Base-by-base conservation (phyloP, 1,140 invertebrate genomes). In the Drosophila saltans region DNA sequence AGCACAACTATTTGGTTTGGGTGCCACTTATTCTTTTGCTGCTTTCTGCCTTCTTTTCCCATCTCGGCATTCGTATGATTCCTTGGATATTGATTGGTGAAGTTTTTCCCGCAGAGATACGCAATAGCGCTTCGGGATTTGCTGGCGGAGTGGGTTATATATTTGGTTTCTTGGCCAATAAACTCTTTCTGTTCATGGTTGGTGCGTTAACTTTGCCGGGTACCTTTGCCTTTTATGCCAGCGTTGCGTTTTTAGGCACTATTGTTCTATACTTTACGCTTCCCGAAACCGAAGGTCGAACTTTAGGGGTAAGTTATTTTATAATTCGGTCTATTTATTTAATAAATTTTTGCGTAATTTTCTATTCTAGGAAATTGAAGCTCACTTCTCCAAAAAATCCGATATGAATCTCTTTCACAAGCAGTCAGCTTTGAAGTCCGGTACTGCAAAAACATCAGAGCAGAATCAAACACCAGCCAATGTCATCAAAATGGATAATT, bases 71-170 rank as follows among this genome's bases (percentile, higher is more conserved):
- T 16, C 92, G 95, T 57, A 91, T 96, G 33, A 80, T 97, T 3
- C 96, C 96, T 6, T 97, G 96, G 96, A 94, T 97, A 52, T 93
- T 97, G 2, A 95, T 96, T 39, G 96, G 96, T 24, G 96, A 97
- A 91, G 95, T 96, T 65, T 96, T 94, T 79, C 94, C 94, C 16
- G 93, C 94, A 0, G 93, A 95, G 75, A 95, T 95, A 1, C 92
- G 96, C 45, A 94, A 95, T 2, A 94, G 93, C 1, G 96, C 95
- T 0, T 95, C 95, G 0, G 96, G 96, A 0, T 92, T 95, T 3
- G 94, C 95, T 0, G 95, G 95, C n/a, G 95, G 95, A 0, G 93
- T 95, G 1, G 94, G 95, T 6, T 97, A 97, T 80, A 93, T 96
- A 8, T 95, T 96, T 72, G 94, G 94, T 0, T 97, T 96, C 61